phyloP scores from a whole-genome alignment of 2,797 vertebrate species.

The Sebastes miniatus region DNA sequence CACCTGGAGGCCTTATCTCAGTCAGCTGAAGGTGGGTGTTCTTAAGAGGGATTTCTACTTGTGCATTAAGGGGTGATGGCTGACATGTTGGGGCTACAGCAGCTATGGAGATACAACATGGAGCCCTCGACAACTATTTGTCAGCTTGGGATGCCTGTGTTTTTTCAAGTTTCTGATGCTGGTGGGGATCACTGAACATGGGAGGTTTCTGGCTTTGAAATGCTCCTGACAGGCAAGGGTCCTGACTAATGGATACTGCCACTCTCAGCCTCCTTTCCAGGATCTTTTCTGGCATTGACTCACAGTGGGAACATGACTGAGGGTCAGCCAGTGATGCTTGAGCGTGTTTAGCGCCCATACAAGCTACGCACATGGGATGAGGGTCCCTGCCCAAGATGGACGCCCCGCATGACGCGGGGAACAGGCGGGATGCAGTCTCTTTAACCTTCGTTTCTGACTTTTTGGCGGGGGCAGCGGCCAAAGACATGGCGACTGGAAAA shows the following conservation, averaged over 20 bases:
- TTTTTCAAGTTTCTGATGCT: neutral
- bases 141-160: neutral
- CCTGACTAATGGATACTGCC: too few species aligned
- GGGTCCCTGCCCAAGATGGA: too few species aligned
- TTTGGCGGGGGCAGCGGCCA: too few species aligned
- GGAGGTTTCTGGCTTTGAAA: too few species aligned
- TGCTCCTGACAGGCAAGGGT: too few species aligned
- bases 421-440: neutral
- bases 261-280: too few species aligned
- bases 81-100: neutral
- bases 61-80: neutral
- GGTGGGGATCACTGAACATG: neutral
- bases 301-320: too few species aligned
- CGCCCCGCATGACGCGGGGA: too few species aligned
- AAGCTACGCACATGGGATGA: neutral
- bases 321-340: too few species aligned
- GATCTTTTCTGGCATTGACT: neutral
- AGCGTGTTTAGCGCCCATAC: too few species aligned
- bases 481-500: too few species aligned
- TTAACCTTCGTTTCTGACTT: neutral
- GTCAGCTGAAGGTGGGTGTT: slow-evolving; percentile 84
- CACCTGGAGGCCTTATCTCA: slow-evolving; percentile 90
- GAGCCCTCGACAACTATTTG: neutral
- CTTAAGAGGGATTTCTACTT: neutral
- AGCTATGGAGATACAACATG: neutral